phyloP scores from a whole-genome alignment of 2,797 vertebrate species.

The Bucorvus abyssinicus region DNA sequence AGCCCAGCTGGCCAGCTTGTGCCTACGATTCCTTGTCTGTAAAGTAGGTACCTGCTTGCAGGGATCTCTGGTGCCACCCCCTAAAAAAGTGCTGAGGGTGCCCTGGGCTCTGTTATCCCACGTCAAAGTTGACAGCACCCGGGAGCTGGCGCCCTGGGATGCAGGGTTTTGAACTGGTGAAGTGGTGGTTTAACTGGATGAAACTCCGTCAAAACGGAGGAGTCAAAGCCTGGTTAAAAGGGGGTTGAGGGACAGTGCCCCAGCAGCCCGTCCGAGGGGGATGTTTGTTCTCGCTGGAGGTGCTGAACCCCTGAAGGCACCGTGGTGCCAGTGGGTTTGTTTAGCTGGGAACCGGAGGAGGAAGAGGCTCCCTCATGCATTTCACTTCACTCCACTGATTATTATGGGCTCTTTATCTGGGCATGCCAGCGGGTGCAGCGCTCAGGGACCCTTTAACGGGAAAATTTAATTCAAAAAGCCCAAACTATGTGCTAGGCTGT shows the following conservation, averaged over 20 bases:
- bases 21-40: neutral
- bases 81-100: neutral
- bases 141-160: accelerated
- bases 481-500: constrained; percentile 15
- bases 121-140: neutral
- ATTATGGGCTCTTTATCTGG: neutral
- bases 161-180: neutral
- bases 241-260: neutral
- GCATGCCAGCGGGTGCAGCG: neutral
- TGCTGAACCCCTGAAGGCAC: neutral
- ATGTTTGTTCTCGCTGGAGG: accelerated
- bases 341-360: neutral
- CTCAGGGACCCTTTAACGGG: neutral
- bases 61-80: neutral
- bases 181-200: neutral
- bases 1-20: neutral
- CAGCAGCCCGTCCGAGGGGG: accelerated
- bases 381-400: neutral
- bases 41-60: neutral
- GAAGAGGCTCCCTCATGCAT: neutral
- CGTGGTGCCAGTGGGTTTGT: neutral
- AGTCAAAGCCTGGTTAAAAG: accelerated
- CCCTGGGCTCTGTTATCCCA: neutral
- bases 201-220: neutral
- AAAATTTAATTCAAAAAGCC: neutral